Evolutionary conservation across 2,888 invertebrate species (phyloP).

Genomic region (Helicoverpa assulta): DNA sequence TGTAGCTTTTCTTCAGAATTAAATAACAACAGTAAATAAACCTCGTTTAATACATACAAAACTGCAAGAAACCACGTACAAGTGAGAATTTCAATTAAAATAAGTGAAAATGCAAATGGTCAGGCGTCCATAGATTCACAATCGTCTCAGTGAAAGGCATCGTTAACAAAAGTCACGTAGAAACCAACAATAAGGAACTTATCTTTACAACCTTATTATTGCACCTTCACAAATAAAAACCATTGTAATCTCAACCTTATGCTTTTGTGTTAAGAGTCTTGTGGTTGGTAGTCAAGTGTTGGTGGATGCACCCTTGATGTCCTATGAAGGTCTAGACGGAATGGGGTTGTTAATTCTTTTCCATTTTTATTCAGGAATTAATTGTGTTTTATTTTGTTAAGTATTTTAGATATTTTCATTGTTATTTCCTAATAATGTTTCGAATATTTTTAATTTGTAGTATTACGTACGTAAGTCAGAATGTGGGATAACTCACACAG

Average conservation of each 20-base stretch:
- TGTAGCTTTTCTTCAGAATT: too few species aligned
- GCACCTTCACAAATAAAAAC: constrained; percentile 23
- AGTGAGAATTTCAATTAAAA: constrained; percentile 45
- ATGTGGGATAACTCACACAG: too few species aligned
- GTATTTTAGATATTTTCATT: not conserved
- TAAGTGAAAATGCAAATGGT: constrained; percentile 44
- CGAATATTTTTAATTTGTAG: too few species aligned
- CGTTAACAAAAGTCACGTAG: constrained; percentile 78
- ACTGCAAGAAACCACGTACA: not conserved
- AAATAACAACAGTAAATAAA: too few species aligned
- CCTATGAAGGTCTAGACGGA: constrained; percentile 71
- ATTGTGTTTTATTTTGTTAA: constrained; percentile 29
- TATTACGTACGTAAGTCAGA: too few species aligned
- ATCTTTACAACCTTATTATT: constrained; percentile 59
- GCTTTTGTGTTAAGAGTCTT: constrained; percentile 7
- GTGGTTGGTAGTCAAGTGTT: constrained; percentile 16
- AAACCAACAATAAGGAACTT: constrained; percentile 69
- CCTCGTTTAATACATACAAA: not conserved
- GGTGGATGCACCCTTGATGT: constrained; percentile 33
- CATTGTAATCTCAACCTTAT: constrained; percentile 52
- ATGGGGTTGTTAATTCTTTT: constrained; percentile 53
- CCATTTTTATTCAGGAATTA: constrained; percentile 43
- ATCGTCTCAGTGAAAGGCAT: constrained; percentile 62
- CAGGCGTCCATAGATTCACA: constrained; percentile 37
- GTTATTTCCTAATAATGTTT: too few species aligned